phyloP scores from a whole-genome alignment of 2,797 vertebrate species.

The Ataeniobius toweri region DNA sequence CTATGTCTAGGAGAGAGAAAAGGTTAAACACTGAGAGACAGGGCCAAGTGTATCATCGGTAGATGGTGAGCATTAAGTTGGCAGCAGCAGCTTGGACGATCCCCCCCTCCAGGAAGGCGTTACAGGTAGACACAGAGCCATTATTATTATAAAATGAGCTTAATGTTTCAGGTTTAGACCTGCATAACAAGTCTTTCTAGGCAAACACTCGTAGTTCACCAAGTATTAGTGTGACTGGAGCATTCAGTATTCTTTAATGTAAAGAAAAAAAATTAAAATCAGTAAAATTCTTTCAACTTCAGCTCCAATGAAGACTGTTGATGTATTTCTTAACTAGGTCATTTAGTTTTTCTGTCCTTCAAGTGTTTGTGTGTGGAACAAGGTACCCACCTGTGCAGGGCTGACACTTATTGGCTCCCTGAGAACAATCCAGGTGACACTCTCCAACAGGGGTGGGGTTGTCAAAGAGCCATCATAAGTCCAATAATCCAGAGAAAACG shows the following conservation, averaged over 20 bases:
- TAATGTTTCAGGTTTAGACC: not conserved
- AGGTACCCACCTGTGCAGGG: slow-evolving; percentile 84
- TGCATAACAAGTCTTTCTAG: not conserved
- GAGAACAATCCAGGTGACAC: slow-evolving; percentile 94
- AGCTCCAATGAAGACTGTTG: not conserved
- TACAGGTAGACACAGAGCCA: no score
- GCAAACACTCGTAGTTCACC: no score
- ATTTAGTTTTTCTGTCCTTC: not conserved
- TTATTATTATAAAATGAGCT: not conserved
- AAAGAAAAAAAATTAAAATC: no score
- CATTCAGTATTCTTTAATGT: no score
- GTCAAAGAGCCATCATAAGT: slow-evolving; percentile 96
- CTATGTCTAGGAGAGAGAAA: no score
- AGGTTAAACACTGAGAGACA: no score
- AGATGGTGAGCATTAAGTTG: no score
- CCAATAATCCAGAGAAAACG: slow-evolving; percentile 88
- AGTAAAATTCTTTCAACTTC: no score
- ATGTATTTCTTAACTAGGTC: not conserved
- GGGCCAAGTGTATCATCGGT: no score
- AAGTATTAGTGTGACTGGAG: no score
- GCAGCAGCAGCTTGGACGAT: no score
- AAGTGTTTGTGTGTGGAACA: not conserved
- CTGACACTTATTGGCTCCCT: slow-evolving; percentile 90
- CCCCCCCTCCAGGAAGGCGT: no score
- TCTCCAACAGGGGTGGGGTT: slow-evolving; percentile 92